Evolutionary conservation across 2,113 vertebrate genomes (phyloP).

Genomic region (Lucifuga dentata): DNA sequence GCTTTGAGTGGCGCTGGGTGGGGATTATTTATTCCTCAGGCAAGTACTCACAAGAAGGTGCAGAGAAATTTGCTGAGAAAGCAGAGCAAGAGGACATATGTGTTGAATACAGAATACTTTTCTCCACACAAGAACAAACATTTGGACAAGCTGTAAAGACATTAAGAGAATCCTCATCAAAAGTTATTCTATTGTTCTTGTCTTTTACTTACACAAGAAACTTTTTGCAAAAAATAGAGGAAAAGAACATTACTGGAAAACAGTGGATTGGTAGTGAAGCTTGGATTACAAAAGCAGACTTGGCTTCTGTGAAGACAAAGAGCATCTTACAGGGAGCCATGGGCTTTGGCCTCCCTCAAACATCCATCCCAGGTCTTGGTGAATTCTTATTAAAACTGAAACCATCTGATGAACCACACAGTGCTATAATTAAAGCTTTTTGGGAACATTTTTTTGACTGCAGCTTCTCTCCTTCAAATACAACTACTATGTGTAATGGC

Average conservation of each 20-base stretch:
- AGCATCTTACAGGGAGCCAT: constrained; percentile 62
- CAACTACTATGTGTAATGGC: constrained; percentile 55
- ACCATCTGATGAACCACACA: constrained; percentile 58
- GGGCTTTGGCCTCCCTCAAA: constrained; percentile 71
- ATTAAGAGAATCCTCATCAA: constrained; percentile 61
- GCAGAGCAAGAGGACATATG: constrained; percentile 61
- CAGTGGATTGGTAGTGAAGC: constrained; percentile 70
- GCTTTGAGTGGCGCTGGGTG: constrained; percentile 75
- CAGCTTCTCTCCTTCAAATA: constrained; percentile 58
- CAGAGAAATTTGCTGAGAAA: constrained; percentile 42
- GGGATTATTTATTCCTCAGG: constrained; percentile 51
- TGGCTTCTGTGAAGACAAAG: constrained; percentile 44
- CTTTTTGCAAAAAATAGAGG: constrained; percentile 41
- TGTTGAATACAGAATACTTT: constrained; percentile 58
- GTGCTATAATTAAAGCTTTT: constrained; percentile 36
- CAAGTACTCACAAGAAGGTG: constrained; percentile 49
- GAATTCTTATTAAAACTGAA: constrained; percentile 68
- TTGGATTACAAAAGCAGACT: constrained; percentile 65
- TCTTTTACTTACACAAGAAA: constrained; percentile 10
- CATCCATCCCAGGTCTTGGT: constrained; percentile 55
- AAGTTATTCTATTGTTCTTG: constrained; percentile 69
- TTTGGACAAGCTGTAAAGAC: not conserved
- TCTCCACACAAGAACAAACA: not conserved
- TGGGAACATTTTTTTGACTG: constrained; percentile 69
- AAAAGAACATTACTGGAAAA: constrained; percentile 66